Conservation (phyloP, 1,140 invertebrate species). For the Scaptodrosophila lebanonensis region DNA sequence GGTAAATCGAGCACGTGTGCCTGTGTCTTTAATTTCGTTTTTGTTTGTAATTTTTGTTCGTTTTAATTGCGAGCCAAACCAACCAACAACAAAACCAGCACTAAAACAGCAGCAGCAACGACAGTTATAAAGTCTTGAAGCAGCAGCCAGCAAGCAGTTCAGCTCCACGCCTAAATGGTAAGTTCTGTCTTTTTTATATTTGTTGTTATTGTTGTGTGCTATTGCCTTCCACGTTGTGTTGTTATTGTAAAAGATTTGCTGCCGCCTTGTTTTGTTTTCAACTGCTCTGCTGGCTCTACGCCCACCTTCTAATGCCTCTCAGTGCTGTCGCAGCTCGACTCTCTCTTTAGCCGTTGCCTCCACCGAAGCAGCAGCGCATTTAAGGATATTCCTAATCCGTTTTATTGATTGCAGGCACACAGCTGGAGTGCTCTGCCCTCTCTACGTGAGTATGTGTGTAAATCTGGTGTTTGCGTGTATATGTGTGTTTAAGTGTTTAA, state of each 20-base stretch:
- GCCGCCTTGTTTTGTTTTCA: constrained; percentile 15
- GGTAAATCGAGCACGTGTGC: no score
- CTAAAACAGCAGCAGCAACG: no score
- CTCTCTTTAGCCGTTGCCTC: constrained; percentile 30
- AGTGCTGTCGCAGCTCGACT: neutral
- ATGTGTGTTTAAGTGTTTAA: no score
- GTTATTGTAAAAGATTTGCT: constrained; percentile 52
- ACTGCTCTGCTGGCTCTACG: constrained; percentile 16
- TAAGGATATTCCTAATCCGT: constrained; percentile 74
- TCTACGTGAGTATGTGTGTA: constrained; percentile 36
- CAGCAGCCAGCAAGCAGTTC: no score
- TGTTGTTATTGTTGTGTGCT: constrained; percentile 17
- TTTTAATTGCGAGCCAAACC: no score
- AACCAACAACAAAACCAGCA: no score
- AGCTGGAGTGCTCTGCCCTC: constrained; percentile 32
- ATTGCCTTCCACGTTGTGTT: no score
- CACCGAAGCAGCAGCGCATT: constrained; percentile 60
- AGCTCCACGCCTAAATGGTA: no score
- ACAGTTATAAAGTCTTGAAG: no score
- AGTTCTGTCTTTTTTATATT: constrained; percentile 15
- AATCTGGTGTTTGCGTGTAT: constrained; percentile 15
- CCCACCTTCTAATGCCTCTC: constrained; percentile 5
- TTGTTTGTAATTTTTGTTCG: no score
- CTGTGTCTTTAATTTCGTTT: no score
- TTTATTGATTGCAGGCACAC: constrained; percentile 68